Conservation (phyloP, 2,797 vertebrate genomes). For the Valencia hispanica region DNA sequence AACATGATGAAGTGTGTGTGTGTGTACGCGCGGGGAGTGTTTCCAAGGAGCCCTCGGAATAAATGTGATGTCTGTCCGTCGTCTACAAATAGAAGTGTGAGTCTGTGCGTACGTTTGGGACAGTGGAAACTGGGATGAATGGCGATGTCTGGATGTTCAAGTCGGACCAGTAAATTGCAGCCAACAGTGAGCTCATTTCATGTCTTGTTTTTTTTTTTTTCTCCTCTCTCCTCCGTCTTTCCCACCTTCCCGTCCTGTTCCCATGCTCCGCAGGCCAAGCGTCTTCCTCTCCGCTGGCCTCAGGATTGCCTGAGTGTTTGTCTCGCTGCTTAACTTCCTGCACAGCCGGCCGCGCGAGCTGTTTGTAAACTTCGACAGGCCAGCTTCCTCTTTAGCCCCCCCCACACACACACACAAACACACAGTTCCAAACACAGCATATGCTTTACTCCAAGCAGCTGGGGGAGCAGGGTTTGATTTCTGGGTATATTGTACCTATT, state of each 20-base stretch:
- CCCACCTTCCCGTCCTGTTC: slow-evolving; percentile 59
- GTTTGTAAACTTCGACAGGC: slow-evolving; percentile 72
- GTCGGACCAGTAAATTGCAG: slow-evolving; percentile 44
- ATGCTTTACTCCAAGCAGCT: slow-evolving; percentile 12
- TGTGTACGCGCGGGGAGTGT: slow-evolving; percentile 38
- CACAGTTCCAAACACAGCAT: too few species aligned
- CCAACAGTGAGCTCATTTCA: slow-evolving; percentile 70
- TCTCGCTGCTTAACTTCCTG: slow-evolving; percentile 46
- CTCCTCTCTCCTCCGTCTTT: slow-evolving; percentile 11
- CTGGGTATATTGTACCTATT: slow-evolving; percentile 5
- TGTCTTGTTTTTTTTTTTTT: slow-evolving; percentile 44
- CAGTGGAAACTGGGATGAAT: slow-evolving; percentile 74
- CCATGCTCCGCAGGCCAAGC: slow-evolving; percentile 72
- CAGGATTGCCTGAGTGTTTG: slow-evolving; percentile 45
- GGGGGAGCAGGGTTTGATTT: slow-evolving; percentile 24
- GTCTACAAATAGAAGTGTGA: slow-evolving; percentile 61
- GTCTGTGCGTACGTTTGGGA: slow-evolving; percentile 52
- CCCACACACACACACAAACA: too few species aligned
- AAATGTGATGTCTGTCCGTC: slow-evolving; percentile 61
- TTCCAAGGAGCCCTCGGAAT: slow-evolving; percentile 55
- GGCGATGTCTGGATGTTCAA: slow-evolving; percentile 64
- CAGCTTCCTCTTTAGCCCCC: slow-evolving; percentile 55
- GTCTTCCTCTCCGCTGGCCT: slow-evolving; percentile 69
- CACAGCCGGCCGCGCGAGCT: slow-evolving; percentile 47
- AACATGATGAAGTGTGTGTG: slow-evolving; percentile 33